A percentile compares a stretch with the other conserved stretches of the same genome.
These are phyloP conservation scores for Solenopsis invicta DNA, from an alignment of 1,140 invertebrate species.

Conservation along the genomic window DNA sequence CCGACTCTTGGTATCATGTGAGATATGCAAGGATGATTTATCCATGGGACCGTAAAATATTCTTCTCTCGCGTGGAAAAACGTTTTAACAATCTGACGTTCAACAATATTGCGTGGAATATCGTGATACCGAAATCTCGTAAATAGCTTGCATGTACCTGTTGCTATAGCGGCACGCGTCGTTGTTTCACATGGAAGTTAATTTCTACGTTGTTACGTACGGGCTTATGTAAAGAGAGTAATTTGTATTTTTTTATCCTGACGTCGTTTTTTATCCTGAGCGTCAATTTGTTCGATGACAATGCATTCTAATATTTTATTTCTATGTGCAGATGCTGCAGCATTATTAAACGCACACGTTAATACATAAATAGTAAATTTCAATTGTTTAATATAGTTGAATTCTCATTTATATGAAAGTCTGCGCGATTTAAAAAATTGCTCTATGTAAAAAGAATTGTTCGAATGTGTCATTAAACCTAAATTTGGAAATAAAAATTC, in stretches of 20 bases:
- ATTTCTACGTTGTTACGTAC: background rate
- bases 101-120: background rate
- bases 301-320: background rate
- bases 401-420: background rate
- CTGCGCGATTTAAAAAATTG: background rate
- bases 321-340: background rate
- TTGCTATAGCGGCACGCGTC: background rate
- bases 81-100: background rate
- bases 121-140: background rate
- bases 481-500: background rate
- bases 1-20: background rate
- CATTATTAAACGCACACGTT: background rate
- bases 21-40: constrained; percentile 27
- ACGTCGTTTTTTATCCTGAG: no score
- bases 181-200: background rate
- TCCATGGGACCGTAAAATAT: background rate
- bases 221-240: background rate
- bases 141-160: background rate
- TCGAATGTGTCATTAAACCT: background rate
- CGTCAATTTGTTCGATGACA: background rate
- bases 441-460: no score
- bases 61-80: background rate
- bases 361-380: background rate
- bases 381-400: background rate
- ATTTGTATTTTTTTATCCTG: constrained; percentile 4